These are phyloP conservation scores for Rhyacophila evoluta DNA, from an alignment of 2,888 invertebrate species.

Conservation along the genomic window DNA sequence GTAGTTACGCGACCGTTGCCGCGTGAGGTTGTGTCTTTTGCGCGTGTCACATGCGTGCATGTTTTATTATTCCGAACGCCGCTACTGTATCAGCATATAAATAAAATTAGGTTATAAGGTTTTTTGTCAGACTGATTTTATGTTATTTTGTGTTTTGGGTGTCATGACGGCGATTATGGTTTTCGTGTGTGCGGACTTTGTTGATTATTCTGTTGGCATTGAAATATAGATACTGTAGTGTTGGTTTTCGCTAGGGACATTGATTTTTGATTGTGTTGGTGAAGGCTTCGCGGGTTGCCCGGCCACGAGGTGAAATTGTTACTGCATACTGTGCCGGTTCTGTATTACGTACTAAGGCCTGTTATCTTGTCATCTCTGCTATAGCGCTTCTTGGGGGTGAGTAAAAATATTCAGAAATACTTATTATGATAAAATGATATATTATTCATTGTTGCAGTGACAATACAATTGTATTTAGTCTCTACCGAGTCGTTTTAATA, in stretches of 20 bases:
- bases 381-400: neutral
- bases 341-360: slow-evolving; percentile 21
- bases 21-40: slow-evolving; percentile 43
- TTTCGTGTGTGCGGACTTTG: slow-evolving; percentile 1
- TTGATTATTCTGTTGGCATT: slow-evolving; percentile 14
- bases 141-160: neutral
- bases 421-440: no score
- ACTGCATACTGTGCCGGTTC: slow-evolving; percentile 20
- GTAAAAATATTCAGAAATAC: no score
- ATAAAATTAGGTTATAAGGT: neutral
- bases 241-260: slow-evolving; percentile 37
- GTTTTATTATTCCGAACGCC: slow-evolving; percentile 13
- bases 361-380: neutral
- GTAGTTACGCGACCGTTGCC: slow-evolving; percentile 45
- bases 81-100: neutral
- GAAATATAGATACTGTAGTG: slow-evolving; percentile 19
- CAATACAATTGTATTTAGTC: no score
- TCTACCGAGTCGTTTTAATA: no score
- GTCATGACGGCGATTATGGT: neutral
- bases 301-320: slow-evolving; percentile 39
- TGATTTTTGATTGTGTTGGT: slow-evolving; percentile 47
- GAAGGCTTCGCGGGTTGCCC: slow-evolving; percentile 36
- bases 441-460: no score
- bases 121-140: neutral
- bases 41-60: slow-evolving; percentile 22